Percentiles rank a stretch among this genome's conserved stretches.
Conservation (phyloP, 2,797 vertebrate genomes). For the Mycteria americana region DNA sequence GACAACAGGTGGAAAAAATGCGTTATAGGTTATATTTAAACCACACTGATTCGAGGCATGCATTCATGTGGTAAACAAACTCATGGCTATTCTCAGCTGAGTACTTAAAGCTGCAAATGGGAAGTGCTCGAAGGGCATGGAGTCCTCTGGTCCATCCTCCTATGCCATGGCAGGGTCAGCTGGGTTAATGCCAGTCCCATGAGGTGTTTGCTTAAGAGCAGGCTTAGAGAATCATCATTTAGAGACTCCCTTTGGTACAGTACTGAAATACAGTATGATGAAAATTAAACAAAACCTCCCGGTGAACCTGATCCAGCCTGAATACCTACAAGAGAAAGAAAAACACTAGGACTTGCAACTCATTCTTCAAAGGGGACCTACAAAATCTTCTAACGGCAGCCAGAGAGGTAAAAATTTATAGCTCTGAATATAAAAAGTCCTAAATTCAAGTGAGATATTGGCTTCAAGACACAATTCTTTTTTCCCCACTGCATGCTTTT, state of each 20-base stretch:
- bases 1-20: not conserved
- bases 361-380: not conserved
- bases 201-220: not conserved
- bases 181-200: not conserved
- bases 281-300: not conserved
- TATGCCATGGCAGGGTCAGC: rapidly evolving
- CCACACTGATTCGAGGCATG: rapidly evolving
- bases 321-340: not conserved
- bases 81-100: not conserved
- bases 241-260: not conserved
- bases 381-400: not conserved
- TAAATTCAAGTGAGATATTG: not conserved
- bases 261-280: rapidly evolving
- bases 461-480: not conserved
- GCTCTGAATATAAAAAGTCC: not conserved
- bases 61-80: not conserved
- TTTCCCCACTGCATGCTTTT: not conserved
- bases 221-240: not conserved
- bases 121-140: not conserved
- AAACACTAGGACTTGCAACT: not conserved
- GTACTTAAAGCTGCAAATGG: not conserved
- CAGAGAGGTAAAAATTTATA: not conserved
- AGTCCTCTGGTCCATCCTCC: not conserved
- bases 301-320: not conserved
- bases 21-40: not conserved